Evolutionary conservation across 2,113 vertebrate species (phyloP).

Genomic region (Murina feae): DNA sequence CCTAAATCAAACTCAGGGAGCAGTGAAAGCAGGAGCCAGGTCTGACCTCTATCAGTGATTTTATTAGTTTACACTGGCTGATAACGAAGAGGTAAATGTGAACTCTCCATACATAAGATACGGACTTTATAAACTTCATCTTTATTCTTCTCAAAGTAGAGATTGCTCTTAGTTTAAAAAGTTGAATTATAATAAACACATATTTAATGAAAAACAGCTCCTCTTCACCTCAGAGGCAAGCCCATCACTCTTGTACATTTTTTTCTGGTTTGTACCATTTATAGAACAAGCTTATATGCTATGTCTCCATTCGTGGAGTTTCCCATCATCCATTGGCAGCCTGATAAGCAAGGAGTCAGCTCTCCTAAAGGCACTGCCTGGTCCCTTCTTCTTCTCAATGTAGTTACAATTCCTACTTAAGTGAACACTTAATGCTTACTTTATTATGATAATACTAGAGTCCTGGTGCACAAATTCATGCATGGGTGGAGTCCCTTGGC

Average conservation of each 20-base stretch:
- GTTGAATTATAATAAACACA: not conserved
- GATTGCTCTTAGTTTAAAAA: not conserved
- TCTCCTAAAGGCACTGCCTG: not conserved
- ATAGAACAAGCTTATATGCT: not conserved
- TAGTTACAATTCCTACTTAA: not conserved
- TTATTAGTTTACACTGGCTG: not conserved
- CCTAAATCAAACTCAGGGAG: not conserved
- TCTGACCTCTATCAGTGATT: not conserved
- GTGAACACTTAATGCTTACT: not conserved
- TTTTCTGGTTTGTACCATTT: not conserved
- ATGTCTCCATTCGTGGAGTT: accelerated
- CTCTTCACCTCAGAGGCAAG: not conserved
- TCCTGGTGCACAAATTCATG: no score
- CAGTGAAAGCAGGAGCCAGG: not conserved
- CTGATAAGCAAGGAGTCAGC: accelerated
- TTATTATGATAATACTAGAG: not conserved
- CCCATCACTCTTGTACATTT: no score
- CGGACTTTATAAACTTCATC: not conserved
- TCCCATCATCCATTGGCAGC: no score
- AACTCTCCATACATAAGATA: not conserved
- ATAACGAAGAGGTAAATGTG: no score
- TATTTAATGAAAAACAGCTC: not conserved
- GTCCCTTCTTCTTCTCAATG: not conserved
- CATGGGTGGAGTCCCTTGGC: no score
- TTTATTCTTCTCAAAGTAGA: not conserved